phyloP scores from a whole-genome alignment of 2,797 vertebrate genomes.

The Lindbergichthys nudifrons region DNA sequence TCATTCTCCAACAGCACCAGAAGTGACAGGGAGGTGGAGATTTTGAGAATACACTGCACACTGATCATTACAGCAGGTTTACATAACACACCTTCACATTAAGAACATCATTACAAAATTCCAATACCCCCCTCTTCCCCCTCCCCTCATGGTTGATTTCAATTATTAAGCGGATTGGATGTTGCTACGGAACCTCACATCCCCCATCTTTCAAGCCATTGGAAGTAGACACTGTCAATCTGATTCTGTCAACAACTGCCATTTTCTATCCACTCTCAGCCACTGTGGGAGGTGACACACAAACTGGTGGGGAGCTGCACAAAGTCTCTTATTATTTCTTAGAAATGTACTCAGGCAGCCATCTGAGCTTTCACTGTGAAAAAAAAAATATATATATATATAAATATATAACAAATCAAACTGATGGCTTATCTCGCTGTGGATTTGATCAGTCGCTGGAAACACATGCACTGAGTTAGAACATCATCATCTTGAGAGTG shows the following conservation, averaged over 20 bases:
- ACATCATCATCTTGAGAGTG: neutral
- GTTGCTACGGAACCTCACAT: constrained; percentile 66
- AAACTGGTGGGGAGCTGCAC: constrained; percentile 5
- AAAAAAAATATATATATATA: no score
- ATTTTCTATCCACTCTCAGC: constrained; percentile 50
- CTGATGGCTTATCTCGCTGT: neutral
- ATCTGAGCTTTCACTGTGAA: neutral
- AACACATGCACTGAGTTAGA: neutral
- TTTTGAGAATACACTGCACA: neutral
- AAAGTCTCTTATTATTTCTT: neutral
- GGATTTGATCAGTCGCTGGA: neutral
- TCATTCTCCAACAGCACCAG: neutral
- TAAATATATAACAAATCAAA: neutral
- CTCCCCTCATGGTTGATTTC: neutral
- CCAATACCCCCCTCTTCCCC: neutral
- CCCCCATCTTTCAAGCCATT: constrained; percentile 33
- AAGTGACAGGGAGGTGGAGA: neutral
- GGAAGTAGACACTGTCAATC: constrained; percentile 41
- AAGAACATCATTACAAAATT: constrained; percentile 28
- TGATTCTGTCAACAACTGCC: constrained; percentile 44
- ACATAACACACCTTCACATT: constrained; percentile 38
- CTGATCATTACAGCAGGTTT: constrained; percentile 16
- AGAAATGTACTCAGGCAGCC: neutral
- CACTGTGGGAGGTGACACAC: constrained; percentile 13
- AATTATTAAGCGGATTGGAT: constrained; percentile 53